phyloP scores from a whole-genome alignment of 1,140 invertebrate genomes.

The Drosophila lini region DNA sequence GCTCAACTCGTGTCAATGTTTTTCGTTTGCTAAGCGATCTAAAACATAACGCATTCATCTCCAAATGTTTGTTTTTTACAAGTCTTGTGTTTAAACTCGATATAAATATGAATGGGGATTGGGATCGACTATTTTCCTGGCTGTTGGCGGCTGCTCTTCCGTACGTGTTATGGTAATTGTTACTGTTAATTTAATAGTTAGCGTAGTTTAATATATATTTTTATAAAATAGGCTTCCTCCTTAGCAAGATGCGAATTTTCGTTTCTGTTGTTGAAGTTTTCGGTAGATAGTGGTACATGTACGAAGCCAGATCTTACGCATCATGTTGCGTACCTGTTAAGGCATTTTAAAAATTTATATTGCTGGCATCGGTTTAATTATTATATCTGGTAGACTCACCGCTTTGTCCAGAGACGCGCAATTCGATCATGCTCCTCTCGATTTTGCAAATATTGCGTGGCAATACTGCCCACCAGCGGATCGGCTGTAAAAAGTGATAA shows the following conservation, averaged over 20 bases:
- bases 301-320: slow-evolving; percentile 70
- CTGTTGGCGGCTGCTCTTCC: slow-evolving; percentile 39
- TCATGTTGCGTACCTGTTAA: slow-evolving; percentile 82
- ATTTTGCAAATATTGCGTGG: slow-evolving; percentile 98
- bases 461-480: slow-evolving; percentile 98
- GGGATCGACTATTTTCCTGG: slow-evolving; percentile 36
- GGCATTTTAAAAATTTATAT: background rate
- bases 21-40: slow-evolving; percentile 42
- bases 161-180: slow-evolving; percentile 51
- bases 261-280: slow-evolving; percentile 68
- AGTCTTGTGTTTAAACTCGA: slow-evolving; percentile 42
- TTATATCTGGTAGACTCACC: slow-evolving; percentile 88
- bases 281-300: slow-evolving; percentile 63
- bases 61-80: slow-evolving; percentile 44
- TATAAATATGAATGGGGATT: slow-evolving; percentile 20
- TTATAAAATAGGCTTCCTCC: slow-evolving; percentile 75
- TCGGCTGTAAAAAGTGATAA: slow-evolving; percentile 88
- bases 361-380: background rate
- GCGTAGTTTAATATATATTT: slow-evolving; percentile 78
- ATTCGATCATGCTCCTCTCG: slow-evolving; percentile 98
- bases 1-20: slow-evolving; percentile 20
- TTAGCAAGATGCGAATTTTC: slow-evolving; percentile 71
- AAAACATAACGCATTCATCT: slow-evolving; percentile 37
- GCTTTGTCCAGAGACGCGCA: slow-evolving; percentile 98
- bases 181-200: slow-evolving; percentile 78